Base-by-base conservation (phyloP, 2,888 invertebrate genomes). In the Dryomyza anilis region DNA sequence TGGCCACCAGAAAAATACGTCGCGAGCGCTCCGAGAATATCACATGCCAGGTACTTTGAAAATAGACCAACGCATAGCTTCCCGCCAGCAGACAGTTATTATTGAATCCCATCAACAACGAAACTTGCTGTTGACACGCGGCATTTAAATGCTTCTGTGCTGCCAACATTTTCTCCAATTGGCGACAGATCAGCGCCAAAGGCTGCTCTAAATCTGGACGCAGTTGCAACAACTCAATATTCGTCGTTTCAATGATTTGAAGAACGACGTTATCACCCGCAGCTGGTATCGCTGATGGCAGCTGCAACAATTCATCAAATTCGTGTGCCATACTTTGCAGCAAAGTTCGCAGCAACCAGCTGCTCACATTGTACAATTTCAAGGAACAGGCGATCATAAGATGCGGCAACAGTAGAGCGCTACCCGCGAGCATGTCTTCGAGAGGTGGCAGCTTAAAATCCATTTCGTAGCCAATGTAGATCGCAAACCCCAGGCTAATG, bases 381-480 rank as follows among this genome's bases (percentile, higher is more conserved):
- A 72, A 39, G 2, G 71, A 67, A 1, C 77, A 76, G 6, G 74
- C 76, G 2, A 81, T 63, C 6, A 72, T 63, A 27, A 76, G 69
- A 33, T 81, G 82, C 0, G 81, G 81, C 39, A 82, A 61, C 45
- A 78, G 78, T 14, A 82, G 69, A 1, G 79, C 82, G 12, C 68
- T 8, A 4, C 67, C 72, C 4, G 78, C 70, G 73, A 81, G 75
- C 7, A 73, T 65, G 25, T 78, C 73, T 43, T 76, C 72, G 5
- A 76, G 57, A 0, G 80, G 75, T 7, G 81, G 81, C 65, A 75
- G 27, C 62, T 72, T 69, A 62, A 81, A 82, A 8, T 79, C 64
- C 72, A 82, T 71, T 64, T 81, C 76, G 19, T 73, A 74, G 48
- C 73, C 76, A 33, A 82, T 76, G 36, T 81, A 82, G 3, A 73